Base-by-base conservation (phyloP, 2,113 vertebrate genomes). In the Brienomyrus brachyistius region DNA sequence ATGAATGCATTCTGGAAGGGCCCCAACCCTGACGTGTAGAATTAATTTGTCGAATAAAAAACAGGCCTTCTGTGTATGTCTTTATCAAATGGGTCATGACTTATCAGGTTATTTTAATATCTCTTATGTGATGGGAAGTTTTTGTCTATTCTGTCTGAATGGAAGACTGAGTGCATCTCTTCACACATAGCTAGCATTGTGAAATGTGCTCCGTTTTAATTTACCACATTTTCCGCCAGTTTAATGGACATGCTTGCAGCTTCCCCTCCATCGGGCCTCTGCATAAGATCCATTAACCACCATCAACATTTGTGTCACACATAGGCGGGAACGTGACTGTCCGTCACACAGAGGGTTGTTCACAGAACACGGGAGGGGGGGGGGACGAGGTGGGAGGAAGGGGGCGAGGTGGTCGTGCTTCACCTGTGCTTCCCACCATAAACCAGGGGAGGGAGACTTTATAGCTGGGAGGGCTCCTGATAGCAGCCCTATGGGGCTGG, bases 201-300 rank as follows among this genome's bases (percentile, higher is more conserved):
- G 45, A 88, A 90, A 90, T 66, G 88, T 50, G 45, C 89, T 88
- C 48, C n/a, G 85, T 89, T 93, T 91, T 92, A 85, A 89, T 92
- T 91, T 74, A 59, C 21, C 48, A 89, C 43, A 83, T 89, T 89
- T 84, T 82, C 17, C 31, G 89, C 84, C 91, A 51, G 90, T 91
- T 91, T 91, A 90, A 90, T 92, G 90, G 88, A 89, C 88, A 89
- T 62, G 85, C 88, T 88, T 90, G 87, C 89, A 88, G 88, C 86
- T 90, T 90, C 91, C 43, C 89, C 89, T 91, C 89, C 50, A 90
- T 91, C 89, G 88, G 85, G 85, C 90, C 74, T 91, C 89, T 89
- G 90, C 84, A 91, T 90, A 91, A 92, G 91, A 50, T 90, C 88
- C 90, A 89, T 92, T 91, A 92, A 90, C 47, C 50, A 85, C 59